A percentile compares a stretch with the other conserved stretches of the same genome.
Conservation (phyloP, 2,113 vertebrate genomes). For the Mionectes macconnelli region DNA sequence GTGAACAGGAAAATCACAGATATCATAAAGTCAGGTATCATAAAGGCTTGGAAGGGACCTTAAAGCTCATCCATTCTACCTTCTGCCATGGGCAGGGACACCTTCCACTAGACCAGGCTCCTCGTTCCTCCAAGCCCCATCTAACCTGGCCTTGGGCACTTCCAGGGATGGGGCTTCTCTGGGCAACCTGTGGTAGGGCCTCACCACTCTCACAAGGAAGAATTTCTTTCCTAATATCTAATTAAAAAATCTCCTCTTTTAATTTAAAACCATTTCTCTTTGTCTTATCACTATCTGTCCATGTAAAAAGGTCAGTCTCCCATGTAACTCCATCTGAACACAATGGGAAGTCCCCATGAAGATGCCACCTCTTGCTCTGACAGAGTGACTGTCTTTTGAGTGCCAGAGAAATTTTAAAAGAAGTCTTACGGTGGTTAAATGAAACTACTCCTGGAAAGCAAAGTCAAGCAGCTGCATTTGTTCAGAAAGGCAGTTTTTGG, state of each 20-base stretch:
- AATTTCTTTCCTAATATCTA: not conserved
- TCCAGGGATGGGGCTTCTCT: not conserved
- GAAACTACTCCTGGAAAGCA: not conserved
- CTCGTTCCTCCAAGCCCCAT: fast-evolving
- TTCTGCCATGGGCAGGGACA: not conserved
- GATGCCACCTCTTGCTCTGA: not conserved
- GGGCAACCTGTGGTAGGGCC: not conserved
- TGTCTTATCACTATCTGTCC: not conserved
- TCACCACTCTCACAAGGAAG: not conserved
- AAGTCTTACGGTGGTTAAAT: not conserved
- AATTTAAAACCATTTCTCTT: not conserved
- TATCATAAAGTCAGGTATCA: not conserved
- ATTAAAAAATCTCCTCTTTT: not conserved
- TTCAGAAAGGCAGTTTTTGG: not conserved
- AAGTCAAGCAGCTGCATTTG: not conserved
- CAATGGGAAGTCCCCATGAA: not conserved
- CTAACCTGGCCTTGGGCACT: not conserved
- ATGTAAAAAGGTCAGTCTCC: not conserved
- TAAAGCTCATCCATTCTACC: not conserved
- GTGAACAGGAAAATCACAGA: not conserved
- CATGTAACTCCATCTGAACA: not conserved
- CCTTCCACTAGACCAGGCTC: not conserved
- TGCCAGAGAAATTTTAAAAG: not conserved
- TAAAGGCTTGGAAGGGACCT: not conserved
- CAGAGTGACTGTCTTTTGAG: not conserved